Evolutionary conservation across 2,797 vertebrate genomes (phyloP).

Genomic region (Fistularia commersonii): DNA sequence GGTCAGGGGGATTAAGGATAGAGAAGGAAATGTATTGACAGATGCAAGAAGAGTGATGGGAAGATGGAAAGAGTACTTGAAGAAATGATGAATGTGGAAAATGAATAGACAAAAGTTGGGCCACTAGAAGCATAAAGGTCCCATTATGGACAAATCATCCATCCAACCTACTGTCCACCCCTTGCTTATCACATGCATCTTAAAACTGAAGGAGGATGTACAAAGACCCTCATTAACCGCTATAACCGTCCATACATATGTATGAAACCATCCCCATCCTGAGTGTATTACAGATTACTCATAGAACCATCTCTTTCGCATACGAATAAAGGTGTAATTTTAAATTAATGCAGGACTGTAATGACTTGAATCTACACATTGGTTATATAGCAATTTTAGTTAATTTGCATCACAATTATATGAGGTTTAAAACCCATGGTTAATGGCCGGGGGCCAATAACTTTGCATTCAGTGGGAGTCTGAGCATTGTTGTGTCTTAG

Average conservation of each 20-base stretch:
- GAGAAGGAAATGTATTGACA: too few species aligned
- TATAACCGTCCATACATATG: slow-evolving; percentile 46
- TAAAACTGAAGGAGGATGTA: slow-evolving; percentile 13
- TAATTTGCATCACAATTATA: slow-evolving; percentile 23
- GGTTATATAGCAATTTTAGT: too few species aligned
- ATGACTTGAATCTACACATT: slow-evolving; percentile 16
- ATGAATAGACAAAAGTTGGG: too few species aligned
- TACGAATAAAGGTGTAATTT: slow-evolving; percentile 27
- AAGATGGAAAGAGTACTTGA: too few species aligned
- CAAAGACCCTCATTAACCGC: slow-evolving; percentile 38
- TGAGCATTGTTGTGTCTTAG: background rate
- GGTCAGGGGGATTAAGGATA: too few species aligned
- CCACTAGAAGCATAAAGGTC: slow-evolving; percentile 22
- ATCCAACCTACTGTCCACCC: background rate
- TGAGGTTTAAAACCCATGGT: slow-evolving; percentile 3
- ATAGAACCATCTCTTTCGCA: slow-evolving; percentile 29
- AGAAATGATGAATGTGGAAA: too few species aligned
- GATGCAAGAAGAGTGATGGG: too few species aligned
- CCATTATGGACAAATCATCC: slow-evolving; percentile 24
- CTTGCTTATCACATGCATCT: background rate
- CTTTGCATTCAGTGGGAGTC: slow-evolving; percentile 9
- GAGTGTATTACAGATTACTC: slow-evolving; percentile 18
- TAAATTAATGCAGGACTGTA: slow-evolving; percentile 25
- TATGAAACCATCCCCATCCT: slow-evolving; percentile 36
- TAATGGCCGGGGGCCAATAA: too few species aligned